Percentiles rank a stretch among this genome's conserved stretches.
Evolutionary conservation across 2,888 invertebrate species (phyloP).

Genomic region (Acrobasis consociella): DNA sequence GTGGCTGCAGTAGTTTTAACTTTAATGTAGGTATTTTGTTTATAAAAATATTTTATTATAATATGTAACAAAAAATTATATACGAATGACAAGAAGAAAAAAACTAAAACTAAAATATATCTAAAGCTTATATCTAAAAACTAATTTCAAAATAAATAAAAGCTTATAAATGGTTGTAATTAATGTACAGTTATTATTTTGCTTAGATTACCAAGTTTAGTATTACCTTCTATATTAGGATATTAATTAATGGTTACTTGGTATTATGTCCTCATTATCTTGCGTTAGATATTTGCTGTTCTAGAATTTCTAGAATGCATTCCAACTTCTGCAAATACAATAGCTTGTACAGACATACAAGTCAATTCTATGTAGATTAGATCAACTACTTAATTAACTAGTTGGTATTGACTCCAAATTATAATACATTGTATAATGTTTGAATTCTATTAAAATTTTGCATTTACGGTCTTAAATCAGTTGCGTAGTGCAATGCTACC

Average conservation of each 20-base stretch:
- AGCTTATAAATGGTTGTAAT: too few relatives aligned
- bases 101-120: too few relatives aligned
- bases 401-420: not conserved
- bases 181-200: not conserved
- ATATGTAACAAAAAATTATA: too few relatives aligned
- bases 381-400: conserved; percentile 20
- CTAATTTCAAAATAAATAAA: too few relatives aligned
- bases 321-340: conserved; percentile 15
- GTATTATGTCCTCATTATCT: conserved; percentile 17
- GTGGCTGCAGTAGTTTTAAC: too few relatives aligned
- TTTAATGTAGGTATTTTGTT: too few relatives aligned
- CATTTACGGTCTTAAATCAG: too few relatives aligned
- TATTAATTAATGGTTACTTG: conserved; percentile 2
- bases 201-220: not conserved
- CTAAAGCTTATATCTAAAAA: too few relatives aligned
- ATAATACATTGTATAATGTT: not conserved
- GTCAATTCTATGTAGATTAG: conserved; percentile 15
- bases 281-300: not conserved
- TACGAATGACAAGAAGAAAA: too few relatives aligned
- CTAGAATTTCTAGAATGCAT: conserved; percentile 20
- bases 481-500: too few relatives aligned
- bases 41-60: too few relatives aligned
- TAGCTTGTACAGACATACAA: conserved; percentile 14
- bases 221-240: not conserved
- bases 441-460: not conserved